These are phyloP conservation scores for Callopanchax toddi DNA, from an alignment of 2,113 vertebrate species.

Conservation along the genomic window DNA sequence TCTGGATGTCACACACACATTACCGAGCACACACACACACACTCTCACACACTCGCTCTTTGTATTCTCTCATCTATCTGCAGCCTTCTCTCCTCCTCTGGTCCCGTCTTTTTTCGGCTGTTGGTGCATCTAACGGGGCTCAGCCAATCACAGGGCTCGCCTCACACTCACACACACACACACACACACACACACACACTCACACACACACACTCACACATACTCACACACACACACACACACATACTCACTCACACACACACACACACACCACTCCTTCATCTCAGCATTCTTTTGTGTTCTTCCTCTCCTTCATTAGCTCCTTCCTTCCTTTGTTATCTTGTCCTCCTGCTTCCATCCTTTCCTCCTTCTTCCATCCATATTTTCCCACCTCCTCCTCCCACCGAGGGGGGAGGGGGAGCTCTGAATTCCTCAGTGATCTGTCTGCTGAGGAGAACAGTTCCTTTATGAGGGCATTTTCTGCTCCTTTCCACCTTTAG, in stretches of 20 bases:
- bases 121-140: conserved; percentile 63
- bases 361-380: conserved; percentile 2
- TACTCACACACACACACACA: conserved; percentile 29
- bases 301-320: conserved; percentile 42
- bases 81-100: conserved; percentile 62
- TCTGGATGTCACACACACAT: conserved; percentile 36
- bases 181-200: conserved; percentile 32
- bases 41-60: conserved; percentile 58
- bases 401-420: conserved; percentile 37
- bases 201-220: conserved; percentile 30
- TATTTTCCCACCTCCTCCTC: conserved; percentile 19
- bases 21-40: conserved; percentile 16
- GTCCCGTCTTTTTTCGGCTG: conserved; percentile 55
- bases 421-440: conserved; percentile 40
- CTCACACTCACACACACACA: conserved; percentile 34
- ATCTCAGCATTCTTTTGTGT: conserved; percentile 48
- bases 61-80: conserved; percentile 62
- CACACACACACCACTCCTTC: conserved; percentile 46
- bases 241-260: conserved; percentile 37
- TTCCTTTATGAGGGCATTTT: no score
- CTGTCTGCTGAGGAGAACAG: conserved; percentile 20
- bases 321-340: conserved; percentile 39
- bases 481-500: neutral
- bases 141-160: conserved; percentile 66
- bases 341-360: conserved; percentile 11